A percentile compares a stretch with the other conserved stretches of the same genome.
Conservation (phyloP, 2,797 vertebrate species). For the Paramormyrops hopkinsi region DNA sequence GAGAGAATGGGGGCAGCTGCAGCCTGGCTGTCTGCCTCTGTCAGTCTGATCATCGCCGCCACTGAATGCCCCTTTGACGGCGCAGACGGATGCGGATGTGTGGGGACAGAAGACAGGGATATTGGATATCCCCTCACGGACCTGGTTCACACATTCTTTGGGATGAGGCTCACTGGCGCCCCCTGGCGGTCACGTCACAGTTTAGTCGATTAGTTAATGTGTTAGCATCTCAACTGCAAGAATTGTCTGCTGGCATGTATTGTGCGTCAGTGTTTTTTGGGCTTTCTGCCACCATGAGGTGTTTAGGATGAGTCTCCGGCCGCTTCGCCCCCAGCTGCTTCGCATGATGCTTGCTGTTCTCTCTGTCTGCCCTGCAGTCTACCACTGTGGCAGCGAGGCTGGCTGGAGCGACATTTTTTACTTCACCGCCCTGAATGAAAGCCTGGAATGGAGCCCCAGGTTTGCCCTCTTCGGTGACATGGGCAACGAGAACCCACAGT, state of each 20-base stretch:
- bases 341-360: neutral
- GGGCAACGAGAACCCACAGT: constrained; percentile 80
- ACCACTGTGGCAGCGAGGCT: constrained; percentile 72
- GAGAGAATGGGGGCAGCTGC: neutral
- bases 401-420: constrained; percentile 76
- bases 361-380: constrained; percentile 54
- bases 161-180: neutral
- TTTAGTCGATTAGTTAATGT: neutral
- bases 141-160: neutral
- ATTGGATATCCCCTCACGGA: neutral
- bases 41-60: neutral
- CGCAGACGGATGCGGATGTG: neutral
- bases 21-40: neutral
- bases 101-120: neutral
- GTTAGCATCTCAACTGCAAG: neutral
- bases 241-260: neutral
- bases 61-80: neutral
- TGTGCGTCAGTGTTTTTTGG: neutral
- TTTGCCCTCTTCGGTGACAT: constrained; percentile 80
- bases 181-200: neutral
- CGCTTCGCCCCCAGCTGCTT: neutral
- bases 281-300: neutral
- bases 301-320: neutral
- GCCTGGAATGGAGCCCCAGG: constrained; percentile 66
- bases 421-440: constrained; percentile 67